These are phyloP conservation scores for Coenonympha arcania DNA, from an alignment of 2,888 invertebrate genomes.

Conservation along the genomic window DNA sequence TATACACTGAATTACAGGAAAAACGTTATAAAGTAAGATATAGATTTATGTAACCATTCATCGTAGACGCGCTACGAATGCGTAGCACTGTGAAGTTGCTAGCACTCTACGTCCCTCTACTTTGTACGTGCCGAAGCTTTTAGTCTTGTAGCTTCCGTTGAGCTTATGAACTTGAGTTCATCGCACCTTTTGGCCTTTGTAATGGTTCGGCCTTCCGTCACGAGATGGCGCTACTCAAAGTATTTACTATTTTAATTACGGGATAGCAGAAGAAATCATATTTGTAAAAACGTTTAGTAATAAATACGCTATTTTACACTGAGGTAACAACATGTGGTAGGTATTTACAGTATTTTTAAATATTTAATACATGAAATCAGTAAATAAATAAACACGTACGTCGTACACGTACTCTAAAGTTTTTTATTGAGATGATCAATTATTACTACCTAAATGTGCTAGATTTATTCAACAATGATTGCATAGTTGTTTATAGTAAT, in stretches of 20 bases:
- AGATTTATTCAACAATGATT: too few species aligned
- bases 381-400: too few species aligned
- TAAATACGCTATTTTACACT: too few species aligned
- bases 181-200: neutral
- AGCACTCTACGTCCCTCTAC: neutral
- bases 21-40: too few species aligned
- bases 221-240: neutral
- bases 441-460: neutral
- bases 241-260: neutral
- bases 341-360: too few species aligned
- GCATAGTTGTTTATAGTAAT: conserved; percentile 20
- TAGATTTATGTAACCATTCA: too few species aligned
- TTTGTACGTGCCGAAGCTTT: neutral
- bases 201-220: neutral
- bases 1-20: too few species aligned
- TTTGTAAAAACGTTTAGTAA: too few species aligned
- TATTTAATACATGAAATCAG: too few species aligned
- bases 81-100: neutral
- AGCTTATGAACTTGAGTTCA: neutral
- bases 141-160: neutral
- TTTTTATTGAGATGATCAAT: neutral
- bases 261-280: too few species aligned
- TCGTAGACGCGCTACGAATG: neutral
- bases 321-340: too few species aligned
- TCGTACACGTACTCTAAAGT: too few species aligned